Evolutionary conservation across 2,888 invertebrate genomes (phyloP).

Genomic region (Megastigmus dorsalis): DNA sequence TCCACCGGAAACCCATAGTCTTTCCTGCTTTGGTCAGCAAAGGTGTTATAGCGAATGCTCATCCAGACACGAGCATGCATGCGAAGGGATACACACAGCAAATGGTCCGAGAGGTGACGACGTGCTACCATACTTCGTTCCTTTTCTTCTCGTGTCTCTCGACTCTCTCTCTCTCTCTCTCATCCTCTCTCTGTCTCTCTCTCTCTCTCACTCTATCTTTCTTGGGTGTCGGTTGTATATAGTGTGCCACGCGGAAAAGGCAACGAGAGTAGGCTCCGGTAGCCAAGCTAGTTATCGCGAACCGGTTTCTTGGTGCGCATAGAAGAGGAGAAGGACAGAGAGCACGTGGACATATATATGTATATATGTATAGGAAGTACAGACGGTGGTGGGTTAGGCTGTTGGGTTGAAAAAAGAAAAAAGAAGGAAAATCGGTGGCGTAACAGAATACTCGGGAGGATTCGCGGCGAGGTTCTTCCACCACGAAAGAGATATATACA

Average conservation of each 20-base stretch:
- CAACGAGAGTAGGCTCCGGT: neutral
- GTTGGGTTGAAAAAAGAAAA: neutral
- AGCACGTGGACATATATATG: neutral
- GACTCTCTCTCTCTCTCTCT: neutral
- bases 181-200: slow-evolving; percentile 14
- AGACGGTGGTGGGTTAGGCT: no score
- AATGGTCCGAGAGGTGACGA: neutral
- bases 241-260: neutral
- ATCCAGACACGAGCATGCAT: no score
- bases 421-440: neutral
- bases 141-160: neutral
- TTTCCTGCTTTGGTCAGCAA: no score
- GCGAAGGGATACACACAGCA: no score
- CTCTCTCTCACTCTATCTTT: slow-evolving; percentile 14
- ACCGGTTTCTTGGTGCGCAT: slow-evolving; percentile 22
- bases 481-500: no score
- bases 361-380: no score
- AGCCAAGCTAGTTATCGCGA: slow-evolving; percentile 23
- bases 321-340: neutral
- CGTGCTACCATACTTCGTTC: no score
- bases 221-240: neutral
- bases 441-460: neutral
- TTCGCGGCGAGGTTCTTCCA: neutral
- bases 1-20: no score
- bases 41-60: no score